A percentile compares a stretch with the other conserved stretches of the same genome.
phyloP scores from a whole-genome alignment of 2,888 invertebrate species.

The Nomada lathburiana region DNA sequence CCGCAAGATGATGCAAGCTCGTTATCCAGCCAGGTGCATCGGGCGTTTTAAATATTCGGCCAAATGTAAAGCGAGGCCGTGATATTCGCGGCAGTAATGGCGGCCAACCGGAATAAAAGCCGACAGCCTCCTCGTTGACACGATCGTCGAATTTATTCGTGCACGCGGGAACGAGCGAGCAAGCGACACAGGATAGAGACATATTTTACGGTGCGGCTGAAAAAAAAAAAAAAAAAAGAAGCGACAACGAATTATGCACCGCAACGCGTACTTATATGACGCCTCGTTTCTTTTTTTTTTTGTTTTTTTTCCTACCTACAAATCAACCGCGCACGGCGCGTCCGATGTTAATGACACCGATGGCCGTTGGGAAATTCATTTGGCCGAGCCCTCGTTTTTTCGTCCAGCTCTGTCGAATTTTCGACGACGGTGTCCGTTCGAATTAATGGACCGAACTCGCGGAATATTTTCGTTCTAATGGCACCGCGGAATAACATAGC shows the following conservation, averaged over 20 bases:
- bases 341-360: slow-evolving; percentile 38
- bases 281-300: background rate
- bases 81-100: slow-evolving; percentile 36
- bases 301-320: background rate
- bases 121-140: slow-evolving; percentile 19
- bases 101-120: slow-evolving; percentile 31
- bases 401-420: too few relatives aligned
- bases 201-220: slow-evolving; percentile 23
- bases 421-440: too few relatives aligned
- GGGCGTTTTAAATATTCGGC: slow-evolving; percentile 46
- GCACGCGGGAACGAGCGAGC: background rate
- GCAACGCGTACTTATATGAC: slow-evolving; percentile 11
- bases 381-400: background rate
- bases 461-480: too few relatives aligned
- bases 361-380: slow-evolving; percentile 5
- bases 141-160: slow-evolving; percentile 46
- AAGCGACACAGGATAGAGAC: slow-evolving; percentile 2
- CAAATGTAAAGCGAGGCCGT: slow-evolving; percentile 30
- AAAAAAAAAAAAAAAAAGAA: background rate
- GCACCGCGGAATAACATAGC: too few relatives aligned
- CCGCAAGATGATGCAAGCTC: slow-evolving; percentile 49
- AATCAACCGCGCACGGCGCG: slow-evolving; percentile 31
- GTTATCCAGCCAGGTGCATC: slow-evolving; percentile 46
- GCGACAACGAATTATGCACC: slow-evolving; percentile 23
- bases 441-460: too few relatives aligned